A percentile compares a stretch with the other conserved stretches of the same genome.
Conservation (phyloP, 2,113 vertebrate species). For the Oncorhynchus kisutch region DNA sequence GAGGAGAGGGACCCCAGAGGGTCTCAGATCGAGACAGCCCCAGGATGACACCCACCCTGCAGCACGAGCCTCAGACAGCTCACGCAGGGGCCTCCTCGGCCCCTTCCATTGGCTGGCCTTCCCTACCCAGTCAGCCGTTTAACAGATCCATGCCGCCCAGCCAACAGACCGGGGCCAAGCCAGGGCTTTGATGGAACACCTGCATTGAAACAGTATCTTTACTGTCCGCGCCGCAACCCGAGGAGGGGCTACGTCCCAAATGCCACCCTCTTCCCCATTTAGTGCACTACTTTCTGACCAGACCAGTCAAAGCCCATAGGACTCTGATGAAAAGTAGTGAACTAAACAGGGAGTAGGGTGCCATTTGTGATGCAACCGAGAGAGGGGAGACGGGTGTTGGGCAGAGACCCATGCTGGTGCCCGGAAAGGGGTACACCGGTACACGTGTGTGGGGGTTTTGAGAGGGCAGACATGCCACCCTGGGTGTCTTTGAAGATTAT, state of each 20-base stretch:
- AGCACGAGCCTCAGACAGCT: constrained; percentile 59
- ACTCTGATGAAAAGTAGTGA: neutral
- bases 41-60: constrained; percentile 52
- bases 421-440: constrained; percentile 9
- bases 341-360: neutral
- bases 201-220: constrained; percentile 78
- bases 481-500: constrained; percentile 60
- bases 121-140: constrained; percentile 47
- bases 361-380: neutral
- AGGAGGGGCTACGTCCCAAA: constrained; percentile 20
- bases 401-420: constrained; percentile 19
- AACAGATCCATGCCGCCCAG: constrained; percentile 44
- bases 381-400: neutral
- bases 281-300: too few relatives aligned
- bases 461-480: constrained; percentile 41
- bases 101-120: constrained; percentile 45
- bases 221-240: constrained; percentile 68
- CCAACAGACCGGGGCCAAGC: constrained; percentile 32
- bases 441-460: constrained; percentile 33
- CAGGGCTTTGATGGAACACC: constrained; percentile 76
- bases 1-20: constrained; percentile 14
- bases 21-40: constrained; percentile 35
- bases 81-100: constrained; percentile 50
- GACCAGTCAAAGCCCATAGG: too few relatives aligned
- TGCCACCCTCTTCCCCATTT: too few relatives aligned